phyloP scores from a whole-genome alignment of 30 jellyfish, hydroid and myxozoan species.

The Catostylus mosaicus region DNA sequence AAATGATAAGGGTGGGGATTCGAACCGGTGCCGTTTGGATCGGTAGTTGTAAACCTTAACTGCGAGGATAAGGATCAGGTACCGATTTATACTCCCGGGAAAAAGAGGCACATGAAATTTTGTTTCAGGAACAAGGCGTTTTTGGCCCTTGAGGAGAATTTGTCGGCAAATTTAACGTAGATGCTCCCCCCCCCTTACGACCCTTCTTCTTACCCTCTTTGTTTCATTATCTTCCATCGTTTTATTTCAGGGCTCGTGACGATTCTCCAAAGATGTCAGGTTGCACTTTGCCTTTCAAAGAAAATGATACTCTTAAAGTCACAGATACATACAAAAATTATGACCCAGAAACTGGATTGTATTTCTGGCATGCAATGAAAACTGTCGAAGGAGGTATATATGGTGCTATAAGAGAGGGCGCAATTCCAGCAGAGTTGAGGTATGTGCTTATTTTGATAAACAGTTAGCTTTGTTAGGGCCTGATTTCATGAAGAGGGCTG shows the following conservation, averaged over 20 bases:
- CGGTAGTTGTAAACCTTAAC: too few species aligned
- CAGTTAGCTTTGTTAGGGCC: too few species aligned
- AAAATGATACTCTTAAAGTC: conserved; percentile 8
- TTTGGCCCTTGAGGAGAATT: too few species aligned
- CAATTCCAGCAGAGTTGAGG: conserved; percentile 52
- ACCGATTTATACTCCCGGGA: too few species aligned
- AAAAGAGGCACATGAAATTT: too few species aligned
- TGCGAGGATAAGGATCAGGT: too few species aligned
- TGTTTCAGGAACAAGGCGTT: too few species aligned
- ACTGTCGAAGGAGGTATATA: conserved; percentile 22
- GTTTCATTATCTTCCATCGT: not conserved
- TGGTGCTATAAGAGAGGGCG: conserved; percentile 20
- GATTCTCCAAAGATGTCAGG: conserved; percentile 17
- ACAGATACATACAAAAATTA: conserved; percentile 29
- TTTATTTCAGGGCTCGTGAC: not conserved
- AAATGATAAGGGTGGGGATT: too few species aligned
- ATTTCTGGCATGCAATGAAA: conserved; percentile 42
- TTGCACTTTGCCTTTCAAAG: conserved; percentile 35
- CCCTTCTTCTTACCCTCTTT: not conserved
- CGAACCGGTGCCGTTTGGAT: too few species aligned
- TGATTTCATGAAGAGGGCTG: too few species aligned
- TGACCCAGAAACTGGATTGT: conserved; percentile 28
- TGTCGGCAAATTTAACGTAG: too few species aligned
- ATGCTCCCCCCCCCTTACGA: too few species aligned
- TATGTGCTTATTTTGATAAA: not conserved